phyloP scores from a whole-genome alignment of 2,113 vertebrate genomes.

The Eira barbara region DNA sequence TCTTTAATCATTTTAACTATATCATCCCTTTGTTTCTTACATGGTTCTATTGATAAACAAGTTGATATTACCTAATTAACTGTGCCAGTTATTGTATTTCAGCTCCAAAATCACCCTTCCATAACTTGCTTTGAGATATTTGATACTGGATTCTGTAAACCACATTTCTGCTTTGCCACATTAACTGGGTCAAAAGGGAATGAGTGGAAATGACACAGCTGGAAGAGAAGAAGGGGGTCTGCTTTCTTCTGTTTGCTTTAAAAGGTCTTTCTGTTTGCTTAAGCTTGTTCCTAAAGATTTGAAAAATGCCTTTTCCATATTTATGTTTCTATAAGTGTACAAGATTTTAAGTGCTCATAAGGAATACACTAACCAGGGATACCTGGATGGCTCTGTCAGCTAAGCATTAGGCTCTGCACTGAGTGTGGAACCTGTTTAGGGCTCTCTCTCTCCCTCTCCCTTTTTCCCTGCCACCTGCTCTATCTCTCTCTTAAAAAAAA shows the following conservation, averaged over 20 bases:
- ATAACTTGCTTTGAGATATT: background rate
- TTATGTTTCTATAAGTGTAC: background rate
- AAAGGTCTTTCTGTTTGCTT: background rate
- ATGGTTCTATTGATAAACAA: background rate
- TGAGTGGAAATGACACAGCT: background rate
- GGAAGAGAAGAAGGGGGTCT: background rate
- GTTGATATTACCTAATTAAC: background rate
- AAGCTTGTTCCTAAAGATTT: background rate
- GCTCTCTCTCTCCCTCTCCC: no score
- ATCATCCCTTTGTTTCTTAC: background rate
- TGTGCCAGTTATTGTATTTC: background rate
- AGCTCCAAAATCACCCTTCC: background rate
- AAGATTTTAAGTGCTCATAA: background rate
- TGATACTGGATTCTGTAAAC: background rate
- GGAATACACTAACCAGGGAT: background rate
- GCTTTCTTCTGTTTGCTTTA: background rate
- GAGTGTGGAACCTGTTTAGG: background rate
- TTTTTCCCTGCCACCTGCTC: background rate
- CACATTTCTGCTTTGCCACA: background rate
- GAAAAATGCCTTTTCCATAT: background rate
- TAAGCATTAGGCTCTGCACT: background rate
- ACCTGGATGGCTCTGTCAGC: background rate
- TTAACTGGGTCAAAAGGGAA: background rate
- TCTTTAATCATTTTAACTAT: background rate
- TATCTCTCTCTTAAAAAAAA: background rate